Percentiles rank a stretch among this genome's conserved stretches.
Conservation (phyloP, 2,113 vertebrate species). For the Felis catus region DNA sequence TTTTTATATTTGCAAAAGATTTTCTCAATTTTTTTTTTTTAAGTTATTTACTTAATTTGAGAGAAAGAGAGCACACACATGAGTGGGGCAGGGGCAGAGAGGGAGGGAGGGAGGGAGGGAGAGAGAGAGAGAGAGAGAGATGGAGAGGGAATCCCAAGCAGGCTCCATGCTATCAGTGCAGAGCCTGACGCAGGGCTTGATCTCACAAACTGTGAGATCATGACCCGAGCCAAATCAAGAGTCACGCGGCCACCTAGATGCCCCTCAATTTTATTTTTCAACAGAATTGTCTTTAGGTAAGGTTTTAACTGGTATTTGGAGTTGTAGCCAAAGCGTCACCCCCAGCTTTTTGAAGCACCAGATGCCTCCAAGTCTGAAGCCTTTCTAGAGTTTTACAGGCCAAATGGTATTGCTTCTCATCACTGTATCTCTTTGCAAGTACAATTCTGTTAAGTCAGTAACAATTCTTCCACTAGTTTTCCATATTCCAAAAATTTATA, state of each 20-base stretch:
- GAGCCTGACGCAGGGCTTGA: too few relatives aligned
- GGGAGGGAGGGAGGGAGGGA: too few relatives aligned
- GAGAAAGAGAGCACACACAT: too few relatives aligned
- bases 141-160: too few relatives aligned
- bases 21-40: background rate
- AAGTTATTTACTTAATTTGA: too few relatives aligned
- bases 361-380: background rate
- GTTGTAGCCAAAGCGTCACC: background rate
- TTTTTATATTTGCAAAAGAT: background rate
- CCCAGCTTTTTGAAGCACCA: background rate
- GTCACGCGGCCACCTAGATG: too few relatives aligned
- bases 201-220: too few relatives aligned
- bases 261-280: background rate
- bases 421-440: background rate
- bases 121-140: too few relatives aligned
- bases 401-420: background rate
- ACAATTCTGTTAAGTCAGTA: background rate
- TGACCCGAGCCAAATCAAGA: too few relatives aligned
- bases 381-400: background rate
- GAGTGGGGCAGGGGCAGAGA: too few relatives aligned
- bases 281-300: background rate
- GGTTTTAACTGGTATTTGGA: background rate
- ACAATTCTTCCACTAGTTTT: constrained; percentile 31
- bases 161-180: too few relatives aligned
- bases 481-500: constrained; percentile 33